These are phyloP conservation scores for Eueides isabella DNA, from an alignment of 1,140 invertebrate genomes.

Conservation along the genomic window DNA sequence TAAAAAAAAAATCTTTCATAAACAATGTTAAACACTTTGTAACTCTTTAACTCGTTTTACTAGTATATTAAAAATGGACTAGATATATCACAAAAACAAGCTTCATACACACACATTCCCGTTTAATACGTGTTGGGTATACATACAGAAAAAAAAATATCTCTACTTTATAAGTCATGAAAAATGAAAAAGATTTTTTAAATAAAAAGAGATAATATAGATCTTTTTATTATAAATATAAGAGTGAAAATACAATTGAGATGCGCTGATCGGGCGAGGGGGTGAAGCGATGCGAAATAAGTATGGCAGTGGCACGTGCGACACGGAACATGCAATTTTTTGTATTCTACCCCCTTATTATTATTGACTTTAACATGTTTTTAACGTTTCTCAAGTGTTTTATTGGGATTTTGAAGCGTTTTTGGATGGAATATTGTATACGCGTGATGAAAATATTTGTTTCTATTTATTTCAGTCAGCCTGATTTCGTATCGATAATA, in stretches of 20 bases:
- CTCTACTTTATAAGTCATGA: neutral
- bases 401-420: slow-evolving; percentile 44
- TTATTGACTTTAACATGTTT: slow-evolving; percentile 52
- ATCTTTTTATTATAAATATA: slow-evolving; percentile 22
- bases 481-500: no score
- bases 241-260: slow-evolving; percentile 25
- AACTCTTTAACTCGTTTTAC: neutral
- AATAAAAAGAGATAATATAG: slow-evolving; percentile 18
- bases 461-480: neutral
- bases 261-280: slow-evolving; percentile 42
- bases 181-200: slow-evolving; percentile 9
- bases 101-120: neutral
- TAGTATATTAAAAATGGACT: neutral
- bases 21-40: no score
- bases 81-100: neutral
- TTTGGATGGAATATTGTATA: neutral
- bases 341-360: slow-evolving; percentile 59
- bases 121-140: neutral
- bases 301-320: slow-evolving; percentile 64
- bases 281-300: slow-evolving; percentile 67
- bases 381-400: slow-evolving; percentile 49
- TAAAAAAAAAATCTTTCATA: no score
- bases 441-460: neutral
- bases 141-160: neutral
- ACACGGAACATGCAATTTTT: slow-evolving; percentile 57